Base-by-base conservation (phyloP, 2,797 vertebrate species). In the Etheostoma nigrum region DNA sequence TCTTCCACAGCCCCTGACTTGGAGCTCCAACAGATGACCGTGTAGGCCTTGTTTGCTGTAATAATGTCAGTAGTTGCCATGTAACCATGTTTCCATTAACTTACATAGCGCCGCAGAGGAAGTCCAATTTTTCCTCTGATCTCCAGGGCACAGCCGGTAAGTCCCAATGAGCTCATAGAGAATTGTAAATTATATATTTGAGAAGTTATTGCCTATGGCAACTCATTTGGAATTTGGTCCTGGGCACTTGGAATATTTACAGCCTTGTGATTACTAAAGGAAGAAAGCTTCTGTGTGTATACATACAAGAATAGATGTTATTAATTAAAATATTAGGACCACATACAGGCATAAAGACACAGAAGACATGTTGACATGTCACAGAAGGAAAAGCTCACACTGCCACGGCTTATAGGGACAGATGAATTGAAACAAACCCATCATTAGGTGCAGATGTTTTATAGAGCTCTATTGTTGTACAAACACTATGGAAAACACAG, bases 241-340 rank as follows among this genome's bases (percentile, higher is more conserved):
- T 53, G 12, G 45, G 61, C 49, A 27, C 15, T 49, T 88, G 12
- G 78, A 90, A 79, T 80, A 86, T 86, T 85, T 73, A 79, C 67
- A 64, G 51, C 48, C 15, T 9, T 72, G 42, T 23, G 47, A 73
- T 68, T 36, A 70, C 25, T 60, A 21, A 51, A 48, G 54, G 1
- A 70, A 63, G 9, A 55, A 6, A 61, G 6, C 45, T 48, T 64
- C 18, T 68, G 4, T 54, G 4, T 73, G 11, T 40, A 40, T 11
- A 12, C 36, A 40, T 40, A 12, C 36, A 40, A 69, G 1, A 74
- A 54, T 9, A 42, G 7, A 40, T 33, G 18, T 21, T 47, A 40
- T 19, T 19, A 33, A 27, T 27, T 68, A 4, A 48, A 52, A 65
- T 15, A 67, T 61, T 0, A 57, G 23, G 13, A 62, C 7, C 8